Conservation (phyloP, 1,140 invertebrate genomes). For the Papilio machaon region DNA sequence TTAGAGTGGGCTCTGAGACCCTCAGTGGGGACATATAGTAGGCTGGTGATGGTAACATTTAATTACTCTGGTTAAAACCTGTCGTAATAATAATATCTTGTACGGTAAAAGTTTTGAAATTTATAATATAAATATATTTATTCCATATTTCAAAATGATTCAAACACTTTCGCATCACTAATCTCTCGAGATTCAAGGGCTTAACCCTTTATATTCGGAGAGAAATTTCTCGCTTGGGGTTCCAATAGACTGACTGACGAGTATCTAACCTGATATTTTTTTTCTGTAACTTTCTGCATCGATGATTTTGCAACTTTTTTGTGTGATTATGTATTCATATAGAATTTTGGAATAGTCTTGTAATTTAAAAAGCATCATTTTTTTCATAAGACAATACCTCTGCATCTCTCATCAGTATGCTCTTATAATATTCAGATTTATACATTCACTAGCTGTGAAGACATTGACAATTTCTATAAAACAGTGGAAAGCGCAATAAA, state of each 20-base stretch:
- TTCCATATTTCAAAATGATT: neutral
- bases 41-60: no score
- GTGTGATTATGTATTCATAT: no score
- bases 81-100: neutral
- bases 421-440: no score
- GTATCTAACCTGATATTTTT: slow-evolving; percentile 32
- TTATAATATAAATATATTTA: slow-evolving; percentile 1
- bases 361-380: neutral
- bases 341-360: no score
- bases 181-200: slow-evolving; percentile 33
- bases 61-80: neutral
- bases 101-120: neutral
- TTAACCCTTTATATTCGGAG: slow-evolving; percentile 38
- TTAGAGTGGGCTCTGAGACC: no score
- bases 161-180: slow-evolving; percentile 28
- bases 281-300: slow-evolving; percentile 6
- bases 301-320: slow-evolving; percentile 25
- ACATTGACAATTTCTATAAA: neutral
- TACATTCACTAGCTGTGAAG: neutral
- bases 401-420: no score
- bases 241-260: slow-evolving; percentile 27
- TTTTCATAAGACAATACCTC: neutral
- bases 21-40: no score
- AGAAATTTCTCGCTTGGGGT: slow-evolving; percentile 38
- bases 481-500: no score